Evolutionary conservation across 2,888 invertebrate species (phyloP).

Genomic region (Amiota communis): DNA sequence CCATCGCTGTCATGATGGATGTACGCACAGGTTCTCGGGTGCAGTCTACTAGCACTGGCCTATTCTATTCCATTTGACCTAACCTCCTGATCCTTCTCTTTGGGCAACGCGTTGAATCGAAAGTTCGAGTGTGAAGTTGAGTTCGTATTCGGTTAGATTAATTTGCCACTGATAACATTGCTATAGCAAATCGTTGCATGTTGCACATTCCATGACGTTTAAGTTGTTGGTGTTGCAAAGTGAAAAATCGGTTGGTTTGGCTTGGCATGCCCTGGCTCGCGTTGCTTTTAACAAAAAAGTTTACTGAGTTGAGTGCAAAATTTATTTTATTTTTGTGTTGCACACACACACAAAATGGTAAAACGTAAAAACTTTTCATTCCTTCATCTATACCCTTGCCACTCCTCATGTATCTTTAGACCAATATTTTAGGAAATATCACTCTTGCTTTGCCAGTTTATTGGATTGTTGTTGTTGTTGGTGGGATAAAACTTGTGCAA

Average conservation of each 20-base stretch:
- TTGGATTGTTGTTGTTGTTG: too few relatives aligned
- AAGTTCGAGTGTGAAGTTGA: slow-evolving; percentile 3
- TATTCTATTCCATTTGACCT: too few relatives aligned
- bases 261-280: background rate
- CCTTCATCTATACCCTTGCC: background rate
- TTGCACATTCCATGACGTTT: background rate
- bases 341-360: too few relatives aligned
- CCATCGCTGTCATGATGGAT: slow-evolving; percentile 6
- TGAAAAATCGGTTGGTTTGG: background rate
- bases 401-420: background rate
- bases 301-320: background rate
- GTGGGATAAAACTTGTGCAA: background rate
- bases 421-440: background rate
- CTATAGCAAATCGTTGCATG: background rate
- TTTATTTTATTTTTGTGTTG: background rate
- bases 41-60: too few relatives aligned
- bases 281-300: background rate
- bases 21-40: background rate
- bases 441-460: background rate
- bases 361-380: slow-evolving; percentile 8
- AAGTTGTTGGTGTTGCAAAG: too few relatives aligned
- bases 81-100: background rate
- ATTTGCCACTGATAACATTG: slow-evolving; percentile 48
- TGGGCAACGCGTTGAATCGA: background rate
- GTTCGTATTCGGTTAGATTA: slow-evolving; percentile 43